Percentiles rank a stretch among this genome's conserved stretches.
Evolutionary conservation across 2,888 invertebrate species (phyloP).

Genomic region (Hydrotaea diabolus): DNA sequence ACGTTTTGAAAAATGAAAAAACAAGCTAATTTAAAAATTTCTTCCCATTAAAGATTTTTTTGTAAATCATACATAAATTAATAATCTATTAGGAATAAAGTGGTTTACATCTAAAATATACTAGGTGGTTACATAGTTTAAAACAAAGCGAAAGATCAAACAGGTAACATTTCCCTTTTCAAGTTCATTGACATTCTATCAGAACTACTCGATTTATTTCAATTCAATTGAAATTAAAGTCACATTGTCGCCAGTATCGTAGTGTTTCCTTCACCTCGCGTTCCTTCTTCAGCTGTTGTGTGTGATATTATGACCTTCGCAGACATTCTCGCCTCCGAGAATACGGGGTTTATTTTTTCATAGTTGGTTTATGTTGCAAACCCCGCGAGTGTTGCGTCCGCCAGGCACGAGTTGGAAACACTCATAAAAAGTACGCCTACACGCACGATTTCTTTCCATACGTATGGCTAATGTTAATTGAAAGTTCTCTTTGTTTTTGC

Average conservation of each 20-base stretch:
- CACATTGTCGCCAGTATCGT: slow-evolving; percentile 36
- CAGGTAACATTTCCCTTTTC: slow-evolving; percentile 55
- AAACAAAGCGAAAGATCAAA: not conserved
- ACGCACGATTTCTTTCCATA: not conserved
- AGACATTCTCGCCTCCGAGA: not conserved
- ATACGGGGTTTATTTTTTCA: too few relatives aligned
- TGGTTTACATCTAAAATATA: not conserved
- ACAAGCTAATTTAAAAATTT: not conserved
- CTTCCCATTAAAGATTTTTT: too few relatives aligned
- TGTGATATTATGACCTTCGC: not conserved
- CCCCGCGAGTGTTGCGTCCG: not conserved
- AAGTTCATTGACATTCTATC: slow-evolving; percentile 50
- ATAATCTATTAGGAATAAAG: too few relatives aligned
- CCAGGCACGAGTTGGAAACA: not conserved
- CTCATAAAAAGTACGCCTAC: slow-evolving; percentile 16
- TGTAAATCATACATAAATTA: too few relatives aligned
- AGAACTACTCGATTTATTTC: slow-evolving; percentile 4
- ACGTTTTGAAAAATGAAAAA: not conserved
- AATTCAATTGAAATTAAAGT: slow-evolving; percentile 41
- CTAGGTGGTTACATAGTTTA: not conserved
- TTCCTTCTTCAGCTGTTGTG: too few relatives aligned
- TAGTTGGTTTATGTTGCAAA: not conserved
- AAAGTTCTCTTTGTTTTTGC: not conserved
- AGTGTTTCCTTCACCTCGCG: not conserved
- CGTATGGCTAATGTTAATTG: slow-evolving; percentile 10